Percentiles rank a stretch among this genome's conserved stretches.
These are phyloP conservation scores for Odontesthes bonariensis DNA, from an alignment of 2,113 vertebrate species.

Conservation along the genomic window DNA sequence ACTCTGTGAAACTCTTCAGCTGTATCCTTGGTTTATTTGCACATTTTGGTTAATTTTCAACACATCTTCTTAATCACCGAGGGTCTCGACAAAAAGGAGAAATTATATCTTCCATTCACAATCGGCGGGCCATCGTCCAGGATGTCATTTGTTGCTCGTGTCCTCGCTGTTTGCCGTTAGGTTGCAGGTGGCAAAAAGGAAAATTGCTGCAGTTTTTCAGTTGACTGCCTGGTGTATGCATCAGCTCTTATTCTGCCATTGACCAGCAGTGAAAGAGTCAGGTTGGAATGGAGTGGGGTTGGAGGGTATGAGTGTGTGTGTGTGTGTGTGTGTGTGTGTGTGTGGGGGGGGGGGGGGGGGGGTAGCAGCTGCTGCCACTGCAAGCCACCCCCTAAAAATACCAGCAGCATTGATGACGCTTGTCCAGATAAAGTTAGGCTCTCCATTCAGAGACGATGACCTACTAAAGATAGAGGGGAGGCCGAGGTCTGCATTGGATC, in stretches of 20 bases:
- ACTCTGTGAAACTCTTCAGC: neutral
- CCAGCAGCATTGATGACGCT: slow-evolving; percentile 70
- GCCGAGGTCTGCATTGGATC: slow-evolving; percentile 54
- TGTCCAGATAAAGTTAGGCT: slow-evolving; percentile 76
- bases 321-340: neutral
- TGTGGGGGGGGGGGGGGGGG: slow-evolving; percentile 12
- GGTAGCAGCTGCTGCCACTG: slow-evolving; percentile 76
- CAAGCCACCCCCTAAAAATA: slow-evolving; percentile 78
- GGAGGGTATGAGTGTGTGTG: no score
- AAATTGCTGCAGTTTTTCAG: slow-evolving; percentile 33
- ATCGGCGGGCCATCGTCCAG: neutral
- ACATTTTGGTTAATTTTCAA: neutral
- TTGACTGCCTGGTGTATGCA: slow-evolving; percentile 14
- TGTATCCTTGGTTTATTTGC: slow-evolving; percentile 6
- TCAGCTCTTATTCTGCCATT: slow-evolving; percentile 64
- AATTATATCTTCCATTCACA: slow-evolving; percentile 11
- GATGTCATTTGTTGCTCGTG: slow-evolving; percentile 3
- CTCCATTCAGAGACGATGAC: slow-evolving; percentile 65
- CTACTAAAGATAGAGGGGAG: slow-evolving; percentile 74
- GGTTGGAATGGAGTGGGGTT: slow-evolving; percentile 26
- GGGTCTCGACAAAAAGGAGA: neutral
- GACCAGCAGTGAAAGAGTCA: slow-evolving; percentile 54
- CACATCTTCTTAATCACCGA: neutral
- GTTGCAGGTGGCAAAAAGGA: slow-evolving; percentile 41
- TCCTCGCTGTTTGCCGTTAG: neutral